A percentile compares a stretch with the other conserved stretches of the same genome.
phyloP scores from a whole-genome alignment of 2,888 invertebrate genomes.

The Chymomyza amoena region DNA sequence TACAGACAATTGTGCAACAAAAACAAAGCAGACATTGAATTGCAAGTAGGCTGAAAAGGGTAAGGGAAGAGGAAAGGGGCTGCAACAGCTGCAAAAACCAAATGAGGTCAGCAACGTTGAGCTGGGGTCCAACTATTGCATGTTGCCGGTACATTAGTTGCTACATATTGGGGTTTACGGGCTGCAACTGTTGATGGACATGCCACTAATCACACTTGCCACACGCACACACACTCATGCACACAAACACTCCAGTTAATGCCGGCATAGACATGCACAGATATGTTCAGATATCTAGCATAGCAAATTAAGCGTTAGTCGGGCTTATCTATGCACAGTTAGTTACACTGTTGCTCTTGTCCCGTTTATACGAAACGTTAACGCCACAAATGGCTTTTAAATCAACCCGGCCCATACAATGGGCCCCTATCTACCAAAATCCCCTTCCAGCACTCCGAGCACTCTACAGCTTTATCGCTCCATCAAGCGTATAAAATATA shows the following conservation, averaged over 20 bases:
- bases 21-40: not conserved
- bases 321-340: slow-evolving; percentile 8
- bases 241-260: not conserved
- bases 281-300: slow-evolving; percentile 28
- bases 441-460: not conserved
- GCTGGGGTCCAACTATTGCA: slow-evolving; percentile 46
- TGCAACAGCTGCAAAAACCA: slow-evolving; percentile 54
- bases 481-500: slow-evolving; percentile 52
- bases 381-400: not conserved
- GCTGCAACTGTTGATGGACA: slow-evolving; percentile 65
- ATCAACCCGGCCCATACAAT: not conserved
- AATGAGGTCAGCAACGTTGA: slow-evolving; percentile 59
- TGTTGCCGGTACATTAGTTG: slow-evolving; percentile 61
- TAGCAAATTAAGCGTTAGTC: not conserved
- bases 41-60: not conserved
- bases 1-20: slow-evolving; percentile 52
- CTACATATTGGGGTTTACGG: not conserved
- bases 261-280: not conserved
- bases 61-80: slow-evolving; percentile 43
- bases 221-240: slow-evolving; percentile 6
- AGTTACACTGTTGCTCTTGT: not conserved
- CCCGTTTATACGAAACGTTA: not conserved
- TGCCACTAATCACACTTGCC: slow-evolving; percentile 59
- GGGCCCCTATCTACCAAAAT: not conserved
- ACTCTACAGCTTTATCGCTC: not conserved